Evolutionary conservation across 1,140 invertebrate species (phyloP), one percentile per base, ranked within the genome.

Genomic region (Trichogramma pretiosum): DNA sequence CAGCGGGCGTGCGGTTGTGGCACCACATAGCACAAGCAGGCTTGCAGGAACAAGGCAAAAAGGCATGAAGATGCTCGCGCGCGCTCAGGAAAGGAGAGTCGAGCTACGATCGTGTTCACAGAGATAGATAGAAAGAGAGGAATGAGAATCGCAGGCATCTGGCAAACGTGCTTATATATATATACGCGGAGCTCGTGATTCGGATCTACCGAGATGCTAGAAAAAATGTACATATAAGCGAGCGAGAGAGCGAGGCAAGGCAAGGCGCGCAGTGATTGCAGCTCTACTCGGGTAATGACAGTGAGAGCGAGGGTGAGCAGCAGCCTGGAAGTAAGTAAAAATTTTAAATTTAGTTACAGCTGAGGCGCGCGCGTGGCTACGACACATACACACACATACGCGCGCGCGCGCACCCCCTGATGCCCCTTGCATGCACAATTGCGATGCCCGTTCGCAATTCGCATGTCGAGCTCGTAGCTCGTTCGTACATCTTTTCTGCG

Each of bases 261-360:
- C n/a, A n/a, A n/a, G 22, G 13, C 53, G 52, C 49, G 52, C 59
- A 61, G 62, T 72, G 70, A 72, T 72, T 71, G 68, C 67, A 68
- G 63, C n/a, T n/a, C n/a, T n/a, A n/a, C n/a, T n/a, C 65, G 63
- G 62, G 67, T 71, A 72, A 72, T 72, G 67, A 70, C 61, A 64
- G 56, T 22, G 10, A 34, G 26, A 24, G 47, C 54, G 56, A 64
- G 65, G 70, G 70, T 72, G 70, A 70, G 67, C 70, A 72, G 64
- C 54, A 69, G 70, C 60, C 67, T 71, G 70, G 70, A 72, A 71
- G 65, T 72, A 72, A 71, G 70, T 70, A 70, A 71, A 72, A 72
- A 72, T 72, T 72, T 72, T 69, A 71, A 72, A 72, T 72, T 72
- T 72, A 72, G 70, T 72, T 72, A 52, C 63, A 62, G 63, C 57